Base-by-base conservation (phyloP, 1,140 invertebrate genomes). In the Doryteuthis pealeii region DNA sequence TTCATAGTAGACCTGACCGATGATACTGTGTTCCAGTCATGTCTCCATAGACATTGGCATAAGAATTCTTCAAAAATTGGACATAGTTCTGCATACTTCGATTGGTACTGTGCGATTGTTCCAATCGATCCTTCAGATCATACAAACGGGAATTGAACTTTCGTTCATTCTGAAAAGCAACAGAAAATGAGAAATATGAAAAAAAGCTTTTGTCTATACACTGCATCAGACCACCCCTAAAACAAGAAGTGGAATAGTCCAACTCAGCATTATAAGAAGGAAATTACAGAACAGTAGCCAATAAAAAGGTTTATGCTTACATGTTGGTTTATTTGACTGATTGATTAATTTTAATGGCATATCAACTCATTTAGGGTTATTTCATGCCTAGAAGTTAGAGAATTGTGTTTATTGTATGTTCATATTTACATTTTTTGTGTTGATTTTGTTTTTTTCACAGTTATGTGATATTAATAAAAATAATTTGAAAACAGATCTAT, bases 51-150 rank as follows among this genome's bases (percentile, higher is more conserved):
- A 86, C 83, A 68, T 84, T 86, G 71, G 85, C 83, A 72, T 87
- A 87, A 30, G 86, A 87, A 74, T 83, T 85, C 76, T 88, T 88
- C 12, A 88, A 81, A 70, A 88, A 87, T 78, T 87, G 86, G 18
- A 88, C 85, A 72, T 87, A 88, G 76, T 88, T 88, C 79, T 88
- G 87, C 83, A 88, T 85, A 76, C 84, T 85, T 26, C 87, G 74
- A 75, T 87, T 87, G 14, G 86, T 87, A 73, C 81, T 82, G 79
- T 87, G 85, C 14, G 83, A 85, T 76, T 88, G 87, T 74, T 88
- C 85, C 43, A 88, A 79, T 4, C 85, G 75, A 74, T 88, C 87
- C 74, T 87, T 87, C 40, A 87, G 78, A 77, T 87, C 86, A 71
- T 86, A 86, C 40, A 87, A 72, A 2, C 85, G 75, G 0, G 86